Evolutionary conservation across 2,888 invertebrate genomes (phyloP).

Genomic region (Drosophila eohydei): DNA sequence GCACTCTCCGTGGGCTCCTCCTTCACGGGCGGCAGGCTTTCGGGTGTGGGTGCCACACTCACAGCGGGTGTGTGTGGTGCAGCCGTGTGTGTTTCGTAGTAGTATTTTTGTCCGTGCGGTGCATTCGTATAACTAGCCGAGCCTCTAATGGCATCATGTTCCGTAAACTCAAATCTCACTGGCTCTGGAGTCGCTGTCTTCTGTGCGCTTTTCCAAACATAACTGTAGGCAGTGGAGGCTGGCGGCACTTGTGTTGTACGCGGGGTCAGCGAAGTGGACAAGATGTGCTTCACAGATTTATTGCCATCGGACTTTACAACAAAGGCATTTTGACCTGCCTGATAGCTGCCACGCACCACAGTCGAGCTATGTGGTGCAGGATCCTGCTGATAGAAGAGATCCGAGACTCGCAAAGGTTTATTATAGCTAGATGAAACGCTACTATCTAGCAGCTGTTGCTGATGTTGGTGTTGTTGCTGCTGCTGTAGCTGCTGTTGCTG

Average conservation of each 20-base stretch:
- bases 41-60: conserved; percentile 27
- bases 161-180: conserved; percentile 83
- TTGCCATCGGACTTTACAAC: conserved; percentile 82
- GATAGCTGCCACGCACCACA: conserved; percentile 80
- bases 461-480: conserved; percentile 25
- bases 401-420: conserved; percentile 59
- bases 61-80: conserved; percentile 33
- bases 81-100: conserved; percentile 59
- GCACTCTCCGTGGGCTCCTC: conserved; percentile 76
- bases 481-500: conserved; percentile 40
- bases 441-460: conserved; percentile 38
- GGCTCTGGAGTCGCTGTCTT: conserved; percentile 77
- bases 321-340: conserved; percentile 79
- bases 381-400: conserved; percentile 75
- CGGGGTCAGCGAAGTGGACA: conserved; percentile 48
- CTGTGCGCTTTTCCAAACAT: conserved; percentile 52
- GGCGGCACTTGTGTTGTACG: conserved; percentile 54
- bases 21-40: conserved; percentile 41
- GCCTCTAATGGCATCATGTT: conserved; percentile 82
- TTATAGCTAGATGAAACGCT: conserved; percentile 56
- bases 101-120: conserved; percentile 65
- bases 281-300: conserved; percentile 77
- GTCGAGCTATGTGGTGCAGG: conserved; percentile 62
- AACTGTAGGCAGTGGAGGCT: conserved; percentile 41
- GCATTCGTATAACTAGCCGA: conserved; percentile 77